These are phyloP conservation scores for Saguinus imperator DNA, from an alignment of 2,113 vertebrate species.

Conservation along the genomic window DNA sequence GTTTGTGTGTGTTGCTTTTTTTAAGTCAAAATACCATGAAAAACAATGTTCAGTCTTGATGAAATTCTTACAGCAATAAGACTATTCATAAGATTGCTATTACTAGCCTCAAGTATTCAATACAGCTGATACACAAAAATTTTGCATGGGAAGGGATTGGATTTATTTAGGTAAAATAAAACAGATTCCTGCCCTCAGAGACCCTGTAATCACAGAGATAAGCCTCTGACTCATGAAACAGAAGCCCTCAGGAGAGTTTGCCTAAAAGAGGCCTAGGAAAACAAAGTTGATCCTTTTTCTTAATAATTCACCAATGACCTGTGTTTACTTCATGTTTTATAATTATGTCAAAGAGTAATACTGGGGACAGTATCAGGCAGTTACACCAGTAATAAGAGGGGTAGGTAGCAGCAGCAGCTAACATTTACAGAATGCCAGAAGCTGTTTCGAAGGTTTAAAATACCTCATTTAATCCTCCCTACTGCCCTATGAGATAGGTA, in stretches of 20 bases:
- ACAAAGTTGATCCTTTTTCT: background rate
- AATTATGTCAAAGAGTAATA: background rate
- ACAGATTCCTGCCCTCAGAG: background rate
- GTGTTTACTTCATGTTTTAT: background rate
- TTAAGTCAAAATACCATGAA: background rate
- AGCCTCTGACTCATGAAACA: background rate
- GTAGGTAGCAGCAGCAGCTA: background rate
- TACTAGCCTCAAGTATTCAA: background rate
- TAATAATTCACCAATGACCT: background rate
- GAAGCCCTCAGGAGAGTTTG: background rate
- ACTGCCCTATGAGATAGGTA: background rate
- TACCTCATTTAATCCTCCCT: background rate
- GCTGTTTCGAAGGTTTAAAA: background rate
- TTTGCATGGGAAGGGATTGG: background rate
- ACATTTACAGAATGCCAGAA: background rate
- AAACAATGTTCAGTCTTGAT: background rate
- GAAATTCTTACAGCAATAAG: background rate
- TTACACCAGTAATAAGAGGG: background rate
- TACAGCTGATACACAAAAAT: background rate
- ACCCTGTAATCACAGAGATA: background rate
- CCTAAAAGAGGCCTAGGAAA: background rate
- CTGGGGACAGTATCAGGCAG: background rate
- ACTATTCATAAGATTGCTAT: background rate
- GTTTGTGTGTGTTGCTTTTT: background rate
- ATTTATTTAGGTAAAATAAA: background rate